Percentiles rank a stretch among this genome's conserved stretches.
Evolutionary conservation across 2,113 vertebrate genomes (phyloP).

Genomic region (Dissostichus mawsoni): DNA sequence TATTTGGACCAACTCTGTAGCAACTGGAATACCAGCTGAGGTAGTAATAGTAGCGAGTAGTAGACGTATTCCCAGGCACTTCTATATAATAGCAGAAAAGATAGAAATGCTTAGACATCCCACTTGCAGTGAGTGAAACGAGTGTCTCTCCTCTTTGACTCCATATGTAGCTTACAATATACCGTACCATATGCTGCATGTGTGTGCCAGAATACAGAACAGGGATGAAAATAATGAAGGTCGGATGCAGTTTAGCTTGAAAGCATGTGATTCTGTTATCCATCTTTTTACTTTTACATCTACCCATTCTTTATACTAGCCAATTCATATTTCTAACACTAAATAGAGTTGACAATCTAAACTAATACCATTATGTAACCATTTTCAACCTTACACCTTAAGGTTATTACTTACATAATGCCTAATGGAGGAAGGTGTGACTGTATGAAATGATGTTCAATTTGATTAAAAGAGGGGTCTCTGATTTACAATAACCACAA

Average conservation of each 20-base stretch:
- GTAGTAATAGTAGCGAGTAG: not conserved
- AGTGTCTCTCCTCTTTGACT: constrained; percentile 2
- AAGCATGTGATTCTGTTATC: not conserved
- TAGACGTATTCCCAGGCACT: not conserved
- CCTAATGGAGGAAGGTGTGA: too few species aligned
- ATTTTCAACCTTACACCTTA: too few species aligned
- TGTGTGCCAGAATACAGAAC: not conserved
- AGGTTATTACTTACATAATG: too few species aligned
- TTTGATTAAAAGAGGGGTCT: not conserved
- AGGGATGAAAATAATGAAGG: not conserved
- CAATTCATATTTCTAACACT: not conserved
- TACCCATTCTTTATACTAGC: not conserved
- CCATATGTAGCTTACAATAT: not conserved
- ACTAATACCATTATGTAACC: not conserved
- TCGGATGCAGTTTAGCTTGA: not conserved
- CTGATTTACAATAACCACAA: not conserved
- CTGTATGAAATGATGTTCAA: not conserved
- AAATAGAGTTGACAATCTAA: not conserved
- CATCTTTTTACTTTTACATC: not conserved
- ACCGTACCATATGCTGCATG: not conserved
- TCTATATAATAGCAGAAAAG: not conserved
- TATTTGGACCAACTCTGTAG: not conserved
- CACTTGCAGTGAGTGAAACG: not conserved
- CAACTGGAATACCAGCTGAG: not conserved
- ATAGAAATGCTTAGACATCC: not conserved